Evolutionary conservation across 2,113 vertebrate genomes (phyloP), one percentile per base, ranked within the genome.

Genomic region (Chaetodon trifascialis): DNA sequence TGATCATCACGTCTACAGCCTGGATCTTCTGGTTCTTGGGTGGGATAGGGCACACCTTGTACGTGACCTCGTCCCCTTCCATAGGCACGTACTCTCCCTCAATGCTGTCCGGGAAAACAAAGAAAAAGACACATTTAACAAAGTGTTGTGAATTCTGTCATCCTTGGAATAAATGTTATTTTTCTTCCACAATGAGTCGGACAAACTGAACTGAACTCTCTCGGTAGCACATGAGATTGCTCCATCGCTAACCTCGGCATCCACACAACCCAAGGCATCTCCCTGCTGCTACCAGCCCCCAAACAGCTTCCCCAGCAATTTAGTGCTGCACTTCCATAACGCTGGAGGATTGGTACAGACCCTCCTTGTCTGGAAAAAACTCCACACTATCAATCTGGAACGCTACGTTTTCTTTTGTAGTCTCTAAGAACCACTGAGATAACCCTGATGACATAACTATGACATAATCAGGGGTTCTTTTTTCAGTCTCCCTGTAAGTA

Each of bases 21-120:
- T 99, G 98, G 93, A 98, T 95, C 96, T 99, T 99, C 96, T 98
- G 96, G 93, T 99, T 99, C 95, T 99, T 99, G 86, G 98, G 98
- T 1, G 98, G 98, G 81, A 99, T 96, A 56, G 97, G 96, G 51
- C 98, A 99, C 88, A 99, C 96, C 93, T 99, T 99, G 96, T 98
- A 99, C 1, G 98, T 98, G 93, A 99, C 97, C 89, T 98, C 97
- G 0, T 99, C 98, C 9, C 98, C 98, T 88, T 99, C 98, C 93
- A 98, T 95, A 0, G 98, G 98, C 82, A 99, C 98, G 0, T 99
- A 99, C 86, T 99, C 98, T 17, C 98, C 98, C 66, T 99, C 98
- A 38, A 99, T 98, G 95, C 98, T 99, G 94, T 47, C 36, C 11
- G n/a, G 42, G 66, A 69, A 54, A 79, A 78, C 12, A 59, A 40